Base-by-base conservation (phyloP, 2,888 invertebrate species). In the Resseliella maxima region DNA sequence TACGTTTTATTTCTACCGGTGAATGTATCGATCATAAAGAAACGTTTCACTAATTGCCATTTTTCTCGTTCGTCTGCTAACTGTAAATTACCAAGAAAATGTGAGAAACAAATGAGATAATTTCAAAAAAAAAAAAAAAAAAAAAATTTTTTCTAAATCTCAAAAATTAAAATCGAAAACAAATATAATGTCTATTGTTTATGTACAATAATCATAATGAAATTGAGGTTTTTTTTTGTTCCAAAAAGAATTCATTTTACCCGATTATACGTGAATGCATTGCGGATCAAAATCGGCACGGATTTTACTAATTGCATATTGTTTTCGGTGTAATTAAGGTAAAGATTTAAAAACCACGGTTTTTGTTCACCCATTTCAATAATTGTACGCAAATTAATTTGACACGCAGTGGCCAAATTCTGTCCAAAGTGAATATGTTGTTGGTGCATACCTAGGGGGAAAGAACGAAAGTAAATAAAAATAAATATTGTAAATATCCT, bases 1-100 rank as follows among this genome's bases (percentile, higher is more conserved):
- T 91, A 46, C 89, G 83, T 50, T 27, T 15, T 2, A 54, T 86
- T 86, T 12, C 83, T 35, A 38, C 92, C 92, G 88, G 92, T 92
- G 24, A 92, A 88, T 86, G 92, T 93, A 89, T 95, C 95, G 85
- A 94, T 91, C 10, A 95, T 88, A 90, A 95, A 95, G 89, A 95
- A 94, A 87, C 95, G 92, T 87, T 94, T 92, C 0, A 94, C 93
- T 46, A 96, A 89, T 88, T 93, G 92, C 94, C 94, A 95, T 83
- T 93, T 92, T 46, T 92, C 92, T 81, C 90, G 89, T 87, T 92
- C 92, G 38, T 46, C 24, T 27, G 85, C n/a, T n/a, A n/a, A n/a
- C n/a, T n/a, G n/a, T n/a, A n/a, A n/a, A n/a, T n/a, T n/a, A n/a
- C n/a, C n/a, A n/a, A n/a, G n/a, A n/a, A n/a, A n/a, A n/a, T n/a